Percentiles rank a stretch among this genome's conserved stretches.
These are phyloP conservation scores for Hemaris fuciformis DNA, from an alignment of 2,888 invertebrate species.

Conservation along the genomic window DNA sequence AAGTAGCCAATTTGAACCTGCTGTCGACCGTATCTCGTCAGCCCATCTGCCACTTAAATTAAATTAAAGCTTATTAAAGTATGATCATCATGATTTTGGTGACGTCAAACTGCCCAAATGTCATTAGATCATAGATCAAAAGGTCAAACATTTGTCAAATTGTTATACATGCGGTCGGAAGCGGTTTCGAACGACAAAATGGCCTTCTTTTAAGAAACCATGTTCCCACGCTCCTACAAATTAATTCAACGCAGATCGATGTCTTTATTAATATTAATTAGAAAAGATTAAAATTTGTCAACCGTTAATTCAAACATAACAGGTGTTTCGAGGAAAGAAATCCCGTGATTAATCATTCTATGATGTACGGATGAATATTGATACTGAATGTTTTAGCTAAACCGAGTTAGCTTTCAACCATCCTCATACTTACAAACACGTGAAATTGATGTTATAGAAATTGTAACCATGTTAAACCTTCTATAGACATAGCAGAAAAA, in stretches of 20 bases:
- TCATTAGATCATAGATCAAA: neutral
- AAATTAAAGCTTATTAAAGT: too few relatives aligned
- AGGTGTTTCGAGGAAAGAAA: neutral
- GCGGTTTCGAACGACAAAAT: neutral
- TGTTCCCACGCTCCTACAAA: slow-evolving; percentile 10
- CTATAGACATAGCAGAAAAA: too few relatives aligned
- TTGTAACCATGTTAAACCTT: too few relatives aligned
- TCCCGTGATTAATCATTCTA: neutral
- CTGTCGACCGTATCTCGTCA: too few relatives aligned
- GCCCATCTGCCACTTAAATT: too few relatives aligned
- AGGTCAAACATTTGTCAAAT: neutral
- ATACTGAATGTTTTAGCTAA: neutral
- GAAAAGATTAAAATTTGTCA: slow-evolving; percentile 14
- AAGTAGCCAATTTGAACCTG: too few relatives aligned
- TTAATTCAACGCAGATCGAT: slow-evolving; percentile 9
- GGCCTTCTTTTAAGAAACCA: neutral
- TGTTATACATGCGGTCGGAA: too few relatives aligned
- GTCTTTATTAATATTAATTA: slow-evolving; percentile 15
- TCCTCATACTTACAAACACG: too few relatives aligned
- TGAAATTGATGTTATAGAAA: too few relatives aligned
- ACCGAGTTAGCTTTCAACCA: too few relatives aligned
- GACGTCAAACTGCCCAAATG: too few relatives aligned
- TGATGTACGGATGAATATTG: neutral
- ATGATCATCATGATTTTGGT: too few relatives aligned
- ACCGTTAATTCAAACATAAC: slow-evolving; percentile 7